phyloP scores from a whole-genome alignment of 2,888 invertebrate species.

The Heliconius cydno region DNA sequence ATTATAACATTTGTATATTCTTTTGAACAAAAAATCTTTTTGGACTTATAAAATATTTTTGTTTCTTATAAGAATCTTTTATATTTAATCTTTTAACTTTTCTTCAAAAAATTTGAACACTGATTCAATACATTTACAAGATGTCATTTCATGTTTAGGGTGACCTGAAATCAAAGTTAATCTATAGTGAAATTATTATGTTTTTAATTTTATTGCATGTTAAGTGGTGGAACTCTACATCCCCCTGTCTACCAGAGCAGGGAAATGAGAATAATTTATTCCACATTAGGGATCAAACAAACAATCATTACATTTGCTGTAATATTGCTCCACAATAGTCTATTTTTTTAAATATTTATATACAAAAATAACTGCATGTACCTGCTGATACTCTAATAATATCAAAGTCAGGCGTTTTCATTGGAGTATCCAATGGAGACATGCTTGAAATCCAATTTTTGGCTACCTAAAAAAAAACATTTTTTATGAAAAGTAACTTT shows the following conservation, averaged over 20 bases:
- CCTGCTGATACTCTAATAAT: slow-evolving; percentile 86
- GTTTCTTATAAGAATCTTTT: neutral
- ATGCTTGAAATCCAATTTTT: slow-evolving; percentile 86
- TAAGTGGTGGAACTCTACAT: neutral
- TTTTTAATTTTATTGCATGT: neutral
- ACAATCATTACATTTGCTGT: too few relatives aligned
- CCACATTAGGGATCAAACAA: too few relatives aligned
- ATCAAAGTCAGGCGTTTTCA: slow-evolving; percentile 77
- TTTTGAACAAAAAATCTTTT: neutral
- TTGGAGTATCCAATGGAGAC: slow-evolving; percentile 81
- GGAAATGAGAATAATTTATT: neutral
- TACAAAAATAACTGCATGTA: slow-evolving; percentile 37
- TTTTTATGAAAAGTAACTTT: neutral
- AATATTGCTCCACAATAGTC: too few relatives aligned
- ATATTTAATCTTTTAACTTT: slow-evolving; percentile 53
- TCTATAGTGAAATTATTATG: neutral
- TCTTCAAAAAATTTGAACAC: slow-evolving; percentile 85
- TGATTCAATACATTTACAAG: slow-evolving; percentile 85
- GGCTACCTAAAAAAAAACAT: slow-evolving; percentile 65
- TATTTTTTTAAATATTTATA: too few relatives aligned
- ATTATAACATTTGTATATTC: neutral
- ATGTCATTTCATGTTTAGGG: slow-evolving; percentile 88
- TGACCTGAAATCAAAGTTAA: slow-evolving; percentile 73
- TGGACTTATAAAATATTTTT: neutral
- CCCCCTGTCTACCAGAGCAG: neutral